Base-by-base conservation (phyloP, 2,888 invertebrate species). In the Nemoura dubitans region DNA sequence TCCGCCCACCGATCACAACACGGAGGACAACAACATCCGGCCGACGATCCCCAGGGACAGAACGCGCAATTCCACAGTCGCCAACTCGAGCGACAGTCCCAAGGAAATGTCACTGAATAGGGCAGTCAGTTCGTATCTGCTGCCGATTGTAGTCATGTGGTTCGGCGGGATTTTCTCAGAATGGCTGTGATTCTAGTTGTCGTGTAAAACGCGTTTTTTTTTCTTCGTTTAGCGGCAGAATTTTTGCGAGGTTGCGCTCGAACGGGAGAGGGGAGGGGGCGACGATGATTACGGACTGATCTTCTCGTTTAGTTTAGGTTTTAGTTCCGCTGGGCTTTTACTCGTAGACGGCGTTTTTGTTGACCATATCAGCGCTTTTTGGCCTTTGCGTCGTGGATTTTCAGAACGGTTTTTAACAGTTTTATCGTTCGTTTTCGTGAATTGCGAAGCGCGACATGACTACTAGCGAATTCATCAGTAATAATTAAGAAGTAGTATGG, bases 121-220 rank as follows among this genome's bases (percentile, higher is more conserved):
- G 88, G 96, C 95, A 30, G 92, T 97, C 84, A 92, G 95, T 89
- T 94, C 95, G 83, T 97, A 96, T 92, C 93, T 97, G 88, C 92
- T 97, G 91, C 97, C 97, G 2, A 95, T 97, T 78, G 95, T 96
- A 89, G 94, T 97, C 91, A 95, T 96, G 90, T 97, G 97, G 97
- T 96, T 97, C 92, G 96, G 96, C 87, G 95, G 96, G 88, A 95
- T 96, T 90, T 94, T 97, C 91, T 95, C 95, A 90, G 96, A 97
- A 91, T 94, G 96, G 92, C 95, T 96, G 94, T 96, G 96, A 95
- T 94, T 93, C 28, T 80, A 87, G 77, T 85, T 76, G 16, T 59
- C 36, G 83, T 83, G 27, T 83, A 29, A 83, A 83, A 30, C 83
- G 43, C 43, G 21, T 59, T 59, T 59, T 59, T 21, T 36, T 36